Percentiles rank a stretch among this genome's conserved stretches.
phyloP scores from a whole-genome alignment of 2,113 vertebrate genomes.

The Rhinopithecus roxellana region DNA sequence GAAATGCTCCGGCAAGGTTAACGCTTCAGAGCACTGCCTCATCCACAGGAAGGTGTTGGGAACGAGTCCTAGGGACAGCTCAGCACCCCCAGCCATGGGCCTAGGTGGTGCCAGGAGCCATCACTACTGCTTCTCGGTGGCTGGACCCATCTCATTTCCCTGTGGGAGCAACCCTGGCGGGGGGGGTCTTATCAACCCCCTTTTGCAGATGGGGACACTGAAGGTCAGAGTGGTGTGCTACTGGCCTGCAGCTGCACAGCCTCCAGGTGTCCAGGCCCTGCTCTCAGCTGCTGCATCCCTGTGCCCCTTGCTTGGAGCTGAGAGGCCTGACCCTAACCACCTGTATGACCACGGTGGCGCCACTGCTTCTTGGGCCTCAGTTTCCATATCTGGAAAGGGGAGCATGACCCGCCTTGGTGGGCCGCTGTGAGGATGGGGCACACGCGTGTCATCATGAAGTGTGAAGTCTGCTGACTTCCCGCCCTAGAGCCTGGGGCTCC shows the following conservation, averaged over 20 bases:
- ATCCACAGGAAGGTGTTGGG: constrained; percentile 9
- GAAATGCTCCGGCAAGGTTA: neutral
- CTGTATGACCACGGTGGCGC: neutral
- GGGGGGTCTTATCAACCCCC: neutral
- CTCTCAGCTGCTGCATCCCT: neutral
- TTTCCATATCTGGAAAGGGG: neutral
- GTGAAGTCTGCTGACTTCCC: neutral
- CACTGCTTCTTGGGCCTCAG: neutral
- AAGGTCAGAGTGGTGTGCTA: neutral
- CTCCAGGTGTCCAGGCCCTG: neutral
- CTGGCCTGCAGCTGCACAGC: neutral
- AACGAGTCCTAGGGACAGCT: neutral
- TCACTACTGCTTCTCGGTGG: neutral
- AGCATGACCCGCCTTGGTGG: fast-evolving
- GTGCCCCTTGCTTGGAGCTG: neutral
- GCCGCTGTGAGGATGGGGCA: neutral
- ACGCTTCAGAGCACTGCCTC: fast-evolving
- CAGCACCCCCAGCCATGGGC: neutral
- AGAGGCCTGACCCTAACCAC: neutral
- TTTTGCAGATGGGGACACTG: neutral
- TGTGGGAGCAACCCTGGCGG: neutral
- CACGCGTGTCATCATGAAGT: neutral
- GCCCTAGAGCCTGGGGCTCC: neutral
- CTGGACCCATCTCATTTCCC: neutral
- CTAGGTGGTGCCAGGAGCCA: neutral